Percentiles rank a stretch among this genome's conserved stretches.
Conservation (phyloP, 1,140 invertebrate genomes). For the Acyrthosiphon pisum region DNA sequence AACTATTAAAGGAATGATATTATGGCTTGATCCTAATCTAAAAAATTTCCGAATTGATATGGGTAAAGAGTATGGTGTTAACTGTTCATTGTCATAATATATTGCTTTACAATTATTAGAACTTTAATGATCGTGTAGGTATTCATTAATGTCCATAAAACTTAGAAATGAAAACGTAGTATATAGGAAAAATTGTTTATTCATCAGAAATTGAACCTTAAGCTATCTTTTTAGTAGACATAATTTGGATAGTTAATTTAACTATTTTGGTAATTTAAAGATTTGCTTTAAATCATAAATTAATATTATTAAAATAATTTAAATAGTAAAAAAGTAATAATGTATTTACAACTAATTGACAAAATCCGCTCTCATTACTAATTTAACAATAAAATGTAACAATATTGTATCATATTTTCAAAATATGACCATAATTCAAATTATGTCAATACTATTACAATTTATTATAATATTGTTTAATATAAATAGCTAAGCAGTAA, state of each 20-base stretch:
- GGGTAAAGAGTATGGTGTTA: slow-evolving; percentile 98
- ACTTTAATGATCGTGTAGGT: not conserved
- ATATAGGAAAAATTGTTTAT: not conserved
- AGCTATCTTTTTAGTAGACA: not conserved
- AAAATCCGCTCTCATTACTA: not conserved
- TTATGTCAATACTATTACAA: not conserved
- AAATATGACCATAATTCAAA: not conserved
- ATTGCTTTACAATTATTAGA: not conserved
- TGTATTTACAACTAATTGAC: not conserved
- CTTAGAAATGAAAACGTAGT: not conserved
- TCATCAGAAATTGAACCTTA: not conserved
- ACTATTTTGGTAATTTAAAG: not conserved
- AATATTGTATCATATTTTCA: not conserved
- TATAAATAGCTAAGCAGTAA: not conserved
- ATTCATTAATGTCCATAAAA: not conserved
- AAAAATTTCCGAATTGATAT: slow-evolving; percentile 75
- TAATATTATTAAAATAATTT: too few relatives aligned
- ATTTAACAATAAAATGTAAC: not conserved
- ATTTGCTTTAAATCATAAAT: too few relatives aligned
- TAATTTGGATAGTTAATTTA: not conserved
- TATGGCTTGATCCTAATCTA: slow-evolving; percentile 91
- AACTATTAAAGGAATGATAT: slow-evolving; percentile 87
- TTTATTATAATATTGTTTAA: not conserved
- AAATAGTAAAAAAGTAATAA: not conserved
- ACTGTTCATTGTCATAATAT: slow-evolving; percentile 76